Base-by-base conservation (phyloP, 35 echinoderm and acorn worm genomes). In the Holothuria glaberrima region DNA sequence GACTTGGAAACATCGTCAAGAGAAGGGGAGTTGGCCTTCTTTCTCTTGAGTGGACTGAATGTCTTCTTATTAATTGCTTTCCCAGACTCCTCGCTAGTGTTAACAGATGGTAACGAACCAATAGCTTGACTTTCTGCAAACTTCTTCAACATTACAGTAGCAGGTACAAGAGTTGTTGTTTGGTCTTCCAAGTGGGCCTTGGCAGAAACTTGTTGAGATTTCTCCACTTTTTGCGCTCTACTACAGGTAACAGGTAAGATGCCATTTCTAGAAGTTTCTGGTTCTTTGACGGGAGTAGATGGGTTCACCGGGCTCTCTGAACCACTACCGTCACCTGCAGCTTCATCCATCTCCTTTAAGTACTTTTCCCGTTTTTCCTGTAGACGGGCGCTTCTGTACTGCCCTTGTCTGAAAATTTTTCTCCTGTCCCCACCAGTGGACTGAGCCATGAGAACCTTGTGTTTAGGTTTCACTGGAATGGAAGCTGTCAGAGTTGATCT, bases 401-500 rank as follows among this genome's bases (percentile, higher is more conserved):
- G 60, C 34, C 85, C 85, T 71, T 87, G 85, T 3, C 85, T 25
- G 19, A 68, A 87, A 27, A 87, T 87, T 35, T 87, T 87, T 36
- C 85, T 87, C 44, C 85, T 36, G 41, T 71, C 66, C 19, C 85
- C 67, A 27, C 61, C 61, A 16, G 60, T 68, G 9, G 60, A 69
- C 35, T 70, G 61, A 27, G 66, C 44, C 85, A 69, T 71, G 61
- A 71, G 30, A 30, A 45, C 27, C 63, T 88, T 92, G 38, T 88
- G 41, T 88, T 92, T 92, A 16, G 91, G 26, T 62, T 92, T 92
- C 19, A 92, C 33, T 88, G 91, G 91, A 88, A 92, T 88, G 32
- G 83, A 75, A 24, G 91, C 91, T 48, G 91, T 92, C 72, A 92
- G 33, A 24, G 91, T 92, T 22, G 91, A 92, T 25, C 65, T 64